phyloP scores from a whole-genome alignment of 2,797 vertebrate genomes.

The Thunnus albacares region DNA sequence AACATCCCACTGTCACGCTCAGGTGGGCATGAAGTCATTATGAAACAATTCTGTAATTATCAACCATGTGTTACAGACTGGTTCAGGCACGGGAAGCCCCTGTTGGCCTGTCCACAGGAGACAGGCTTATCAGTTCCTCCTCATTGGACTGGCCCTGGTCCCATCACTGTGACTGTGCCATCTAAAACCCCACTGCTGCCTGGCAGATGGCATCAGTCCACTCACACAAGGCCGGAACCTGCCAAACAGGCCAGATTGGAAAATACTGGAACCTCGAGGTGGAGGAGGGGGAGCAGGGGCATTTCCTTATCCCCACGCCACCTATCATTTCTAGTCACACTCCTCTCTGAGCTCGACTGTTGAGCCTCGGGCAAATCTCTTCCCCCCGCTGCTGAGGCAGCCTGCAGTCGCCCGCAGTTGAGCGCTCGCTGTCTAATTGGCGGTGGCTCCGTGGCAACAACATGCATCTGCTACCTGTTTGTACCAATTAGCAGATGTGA shows the following conservation, averaged over 20 bases:
- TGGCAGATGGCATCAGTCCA: conserved; percentile 57
- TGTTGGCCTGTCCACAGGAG: conserved; percentile 26
- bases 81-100: conserved; percentile 41
- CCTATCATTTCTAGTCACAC: conserved; percentile 49
- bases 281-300: conserved; percentile 26
- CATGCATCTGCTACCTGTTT: conserved; percentile 90
- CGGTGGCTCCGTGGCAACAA: conserved; percentile 74
- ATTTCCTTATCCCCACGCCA: conserved; percentile 51
- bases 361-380: conserved; percentile 66
- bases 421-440: conserved; percentile 83
- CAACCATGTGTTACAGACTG: conserved; percentile 21
- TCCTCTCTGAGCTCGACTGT: conserved; percentile 57
- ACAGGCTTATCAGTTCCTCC: conserved; percentile 66
- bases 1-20: neutral
- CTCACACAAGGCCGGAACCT: conserved; percentile 30
- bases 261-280: conserved; percentile 44
- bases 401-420: conserved; percentile 66
- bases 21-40: conserved; percentile 23
- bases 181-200: conserved; percentile 44
- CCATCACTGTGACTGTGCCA: conserved; percentile 48
- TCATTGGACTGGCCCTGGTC: conserved; percentile 50
- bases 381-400: conserved; percentile 51
- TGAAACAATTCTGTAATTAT: conserved; percentile 32
- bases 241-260: conserved; percentile 58
- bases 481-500: conserved; percentile 90